phyloP scores from a whole-genome alignment of 2,888 invertebrate genomes.

The Aphodius granarius region DNA sequence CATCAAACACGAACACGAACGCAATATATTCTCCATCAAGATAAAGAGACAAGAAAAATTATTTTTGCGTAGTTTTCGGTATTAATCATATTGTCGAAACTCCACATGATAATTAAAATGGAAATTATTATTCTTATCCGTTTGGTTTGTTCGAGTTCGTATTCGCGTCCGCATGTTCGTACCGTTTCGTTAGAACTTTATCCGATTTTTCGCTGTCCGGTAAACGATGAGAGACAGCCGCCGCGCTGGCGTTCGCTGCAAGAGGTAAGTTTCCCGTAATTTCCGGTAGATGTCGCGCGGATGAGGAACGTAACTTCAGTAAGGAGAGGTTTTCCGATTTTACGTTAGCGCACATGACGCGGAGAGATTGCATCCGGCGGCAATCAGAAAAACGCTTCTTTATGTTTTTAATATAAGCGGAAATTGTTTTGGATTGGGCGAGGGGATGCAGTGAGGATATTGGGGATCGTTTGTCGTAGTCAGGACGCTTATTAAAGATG shows the following conservation, averaged over 20 bases:
- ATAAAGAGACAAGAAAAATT: too few relatives aligned
- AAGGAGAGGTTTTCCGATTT: background rate
- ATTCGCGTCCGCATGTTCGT: background rate
- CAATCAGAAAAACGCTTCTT: background rate
- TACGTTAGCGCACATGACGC: background rate
- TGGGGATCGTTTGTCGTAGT: constrained; percentile 3
- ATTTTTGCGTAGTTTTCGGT: too few relatives aligned
- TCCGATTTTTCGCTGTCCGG: background rate
- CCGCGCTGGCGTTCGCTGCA: background rate
- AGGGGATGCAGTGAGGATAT: too few relatives aligned
- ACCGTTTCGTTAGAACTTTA: background rate
- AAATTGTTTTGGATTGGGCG: background rate
- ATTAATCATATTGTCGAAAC: too few relatives aligned
- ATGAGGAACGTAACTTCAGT: background rate
- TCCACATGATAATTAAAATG: too few relatives aligned
- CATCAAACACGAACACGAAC: too few relatives aligned
- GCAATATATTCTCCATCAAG: too few relatives aligned
- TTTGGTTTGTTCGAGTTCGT: too few relatives aligned
- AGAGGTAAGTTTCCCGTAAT: constrained; percentile 1
- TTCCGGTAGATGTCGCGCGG: constrained; percentile 15
- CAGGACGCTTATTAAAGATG: constrained; percentile 1
- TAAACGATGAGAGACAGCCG: background rate
- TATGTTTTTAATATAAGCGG: constrained; percentile 20
- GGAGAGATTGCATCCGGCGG: background rate
- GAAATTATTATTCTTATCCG: too few relatives aligned